Conservation (phyloP, 2,797 vertebrate species). For the Sebastes matsubarae region DNA sequence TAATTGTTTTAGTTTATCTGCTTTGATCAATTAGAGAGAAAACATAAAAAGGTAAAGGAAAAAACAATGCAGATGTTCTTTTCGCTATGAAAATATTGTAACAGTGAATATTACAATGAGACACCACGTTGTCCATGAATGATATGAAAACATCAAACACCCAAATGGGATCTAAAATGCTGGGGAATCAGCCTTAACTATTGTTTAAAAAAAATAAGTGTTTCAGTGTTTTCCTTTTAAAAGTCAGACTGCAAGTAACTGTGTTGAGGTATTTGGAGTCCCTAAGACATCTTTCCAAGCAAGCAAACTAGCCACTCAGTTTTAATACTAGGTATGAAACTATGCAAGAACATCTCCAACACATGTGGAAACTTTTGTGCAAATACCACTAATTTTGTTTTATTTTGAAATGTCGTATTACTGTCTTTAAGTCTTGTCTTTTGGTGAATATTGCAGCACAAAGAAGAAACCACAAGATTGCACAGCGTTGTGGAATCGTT, state of each 20-base stretch:
- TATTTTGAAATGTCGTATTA: not conserved
- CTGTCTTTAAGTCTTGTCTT: not conserved
- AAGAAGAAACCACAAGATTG: not conserved
- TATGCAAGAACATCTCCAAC: not conserved
- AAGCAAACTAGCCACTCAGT: not conserved
- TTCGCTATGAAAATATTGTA: not conserved
- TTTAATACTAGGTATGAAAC: not conserved
- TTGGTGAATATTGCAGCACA: not conserved
- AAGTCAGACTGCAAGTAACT: not conserved
- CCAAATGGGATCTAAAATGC: not conserved
- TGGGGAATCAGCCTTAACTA: not conserved
- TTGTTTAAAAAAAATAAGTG: not conserved
- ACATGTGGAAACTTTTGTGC: not conserved
- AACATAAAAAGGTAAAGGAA: not conserved
- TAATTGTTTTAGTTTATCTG: not conserved
- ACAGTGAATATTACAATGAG: not conserved
- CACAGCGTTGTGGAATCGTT: not conserved
- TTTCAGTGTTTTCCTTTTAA: not conserved
- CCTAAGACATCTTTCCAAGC: not conserved
- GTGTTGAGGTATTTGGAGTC: not conserved
- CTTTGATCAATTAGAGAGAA: not conserved
- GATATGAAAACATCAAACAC: not conserved
- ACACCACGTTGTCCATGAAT: not conserved
- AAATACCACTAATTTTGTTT: conserved; percentile 27
- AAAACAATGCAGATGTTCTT: not conserved